Base-by-base conservation (phyloP, 2,888 invertebrate genomes). In the Laspeyria flexula region DNA sequence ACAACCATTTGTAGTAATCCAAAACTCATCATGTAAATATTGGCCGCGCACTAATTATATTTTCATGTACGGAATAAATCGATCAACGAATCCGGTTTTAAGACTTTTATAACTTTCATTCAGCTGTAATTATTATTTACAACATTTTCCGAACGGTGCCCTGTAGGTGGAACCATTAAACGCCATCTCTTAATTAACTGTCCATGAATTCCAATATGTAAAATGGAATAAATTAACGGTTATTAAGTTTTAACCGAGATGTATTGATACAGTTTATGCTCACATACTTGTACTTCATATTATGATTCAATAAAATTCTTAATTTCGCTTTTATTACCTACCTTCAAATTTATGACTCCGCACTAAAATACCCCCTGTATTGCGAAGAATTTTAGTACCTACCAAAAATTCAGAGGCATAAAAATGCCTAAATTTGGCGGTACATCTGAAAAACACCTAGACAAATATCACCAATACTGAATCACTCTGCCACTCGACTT, bases 41-140 rank as follows among this genome's bases (percentile, higher is more conserved):
- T 39, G 55, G 53, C 52, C 34, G 50, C 54, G 55, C 53, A 57
- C 67, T 75, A 72, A 80, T 81, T 76, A 73, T 67, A 72, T 73
- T 73, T 75, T 73, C 71, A 67, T 72, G 60, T 61, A 63, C 55
- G 55, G 54, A 67, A 67, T 74, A 73, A 77, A 75, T 73, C 64
- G 49, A 70, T 74, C 72, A 69, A 62, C 55, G 63, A 69, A 68
- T 60, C 69, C 55, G 45, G 66, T 75, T 68, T 63, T n/a, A 67
- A 58, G 54, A 58, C 43, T 71, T 73, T 71, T 63, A 60, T 63
- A 42, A 46, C 62, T 53, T 65, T 70, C 61, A 65, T 63, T 60
- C 46, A 31, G 23, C 54, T 38, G 64, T 71, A 65, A 73, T 73
- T 71, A 74, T 63, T 72, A 69, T 70, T 71, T 55, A 74, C 55